These are phyloP conservation scores for Hirtodrosophila cameraria DNA, from an alignment of 2,888 invertebrate species.

Conservation along the genomic window DNA sequence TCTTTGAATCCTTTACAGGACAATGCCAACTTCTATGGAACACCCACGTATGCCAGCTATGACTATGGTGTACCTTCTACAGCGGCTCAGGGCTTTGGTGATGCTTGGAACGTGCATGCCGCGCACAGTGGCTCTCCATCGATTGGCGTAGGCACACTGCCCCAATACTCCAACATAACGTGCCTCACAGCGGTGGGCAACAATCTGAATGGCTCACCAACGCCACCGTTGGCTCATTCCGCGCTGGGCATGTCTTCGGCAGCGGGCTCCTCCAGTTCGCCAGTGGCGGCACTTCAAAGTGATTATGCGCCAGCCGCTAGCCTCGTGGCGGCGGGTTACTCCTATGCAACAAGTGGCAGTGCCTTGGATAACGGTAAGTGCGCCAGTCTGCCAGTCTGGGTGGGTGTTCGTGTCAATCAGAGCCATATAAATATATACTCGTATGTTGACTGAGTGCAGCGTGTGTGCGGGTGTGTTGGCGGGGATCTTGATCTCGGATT, in stretches of 20 bases:
- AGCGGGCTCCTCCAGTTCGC: slow-evolving; percentile 57
- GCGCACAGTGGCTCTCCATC: slow-evolving; percentile 66
- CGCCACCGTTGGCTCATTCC: slow-evolving; percentile 80
- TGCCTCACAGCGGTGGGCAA: slow-evolving; percentile 62
- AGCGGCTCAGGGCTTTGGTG: slow-evolving; percentile 67
- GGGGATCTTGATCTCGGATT: slow-evolving; percentile 42
- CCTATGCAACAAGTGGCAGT: slow-evolving; percentile 76
- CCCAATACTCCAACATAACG: slow-evolving; percentile 83
- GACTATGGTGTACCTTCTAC: slow-evolving; percentile 73
- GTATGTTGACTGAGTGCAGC: slow-evolving; percentile 28
- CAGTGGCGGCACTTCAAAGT: slow-evolving; percentile 75
- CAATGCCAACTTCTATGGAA: slow-evolving; percentile 81
- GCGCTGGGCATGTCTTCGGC: slow-evolving; percentile 53
- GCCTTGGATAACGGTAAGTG: slow-evolving; percentile 83
- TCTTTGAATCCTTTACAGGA: slow-evolving; percentile 67
- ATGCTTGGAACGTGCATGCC: slow-evolving; percentile 80
- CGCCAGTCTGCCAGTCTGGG: slow-evolving; percentile 20
- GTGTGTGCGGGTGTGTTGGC: slow-evolving; percentile 4
- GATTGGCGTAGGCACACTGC: slow-evolving; percentile 67
- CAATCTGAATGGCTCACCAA: slow-evolving; percentile 64
- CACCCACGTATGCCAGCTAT: slow-evolving; percentile 81
- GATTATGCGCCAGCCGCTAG: slow-evolving; percentile 81
- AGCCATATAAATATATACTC: slow-evolving; percentile 50
- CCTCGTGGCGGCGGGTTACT: slow-evolving; percentile 81
- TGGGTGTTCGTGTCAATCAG: slow-evolving; percentile 80